A percentile compares a stretch with the other conserved stretches of the same genome.
phyloP scores from a whole-genome alignment of 1,140 invertebrate genomes.

The Chelonus insularis region DNA sequence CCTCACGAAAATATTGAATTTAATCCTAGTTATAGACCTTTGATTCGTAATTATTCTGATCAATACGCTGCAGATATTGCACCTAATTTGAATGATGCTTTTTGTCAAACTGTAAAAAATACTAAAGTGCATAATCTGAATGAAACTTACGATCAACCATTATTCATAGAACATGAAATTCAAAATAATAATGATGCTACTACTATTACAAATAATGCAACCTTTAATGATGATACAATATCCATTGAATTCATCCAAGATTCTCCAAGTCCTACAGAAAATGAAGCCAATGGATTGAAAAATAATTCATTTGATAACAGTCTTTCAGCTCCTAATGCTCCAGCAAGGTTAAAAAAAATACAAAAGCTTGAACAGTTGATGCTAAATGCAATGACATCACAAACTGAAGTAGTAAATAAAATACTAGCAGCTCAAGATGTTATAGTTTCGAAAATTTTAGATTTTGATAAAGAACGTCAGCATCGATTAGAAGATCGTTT shows the following conservation, averaged over 20 bases:
- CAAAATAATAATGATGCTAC: slow-evolving; percentile 38
- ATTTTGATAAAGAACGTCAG: slow-evolving; percentile 54
- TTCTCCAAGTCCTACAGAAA: slow-evolving; percentile 48
- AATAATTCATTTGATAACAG: slow-evolving; percentile 50
- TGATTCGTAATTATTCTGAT: slow-evolving; percentile 25
- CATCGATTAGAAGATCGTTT: slow-evolving; percentile 52
- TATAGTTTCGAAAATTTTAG: slow-evolving; percentile 52
- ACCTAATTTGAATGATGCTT: slow-evolving; percentile 54
- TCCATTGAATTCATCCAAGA: slow-evolving; percentile 53
- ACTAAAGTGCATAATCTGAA: slow-evolving; percentile 46
- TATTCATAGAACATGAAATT: slow-evolving; percentile 32
- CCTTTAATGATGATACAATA: slow-evolving; percentile 55
- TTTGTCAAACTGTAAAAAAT: slow-evolving; percentile 41
- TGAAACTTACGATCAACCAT: slow-evolving; percentile 43
- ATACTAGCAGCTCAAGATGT: slow-evolving; percentile 55
- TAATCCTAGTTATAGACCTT: not conserved
- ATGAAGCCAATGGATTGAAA: slow-evolving; percentile 41
- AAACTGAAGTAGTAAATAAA: slow-evolving; percentile 58
- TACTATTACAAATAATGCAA: slow-evolving; percentile 55
- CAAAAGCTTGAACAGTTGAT: slow-evolving; percentile 55
- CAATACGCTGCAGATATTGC: slow-evolving; percentile 47
- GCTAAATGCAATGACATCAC: slow-evolving; percentile 54
- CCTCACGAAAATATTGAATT: slow-evolving; percentile 1
- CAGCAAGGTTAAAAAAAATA: slow-evolving; percentile 53
- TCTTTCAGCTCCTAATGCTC: slow-evolving; percentile 41